These are phyloP conservation scores for Amphiprion ocellaris DNA, from an alignment of 2,113 vertebrate genomes.

Conservation along the genomic window DNA sequence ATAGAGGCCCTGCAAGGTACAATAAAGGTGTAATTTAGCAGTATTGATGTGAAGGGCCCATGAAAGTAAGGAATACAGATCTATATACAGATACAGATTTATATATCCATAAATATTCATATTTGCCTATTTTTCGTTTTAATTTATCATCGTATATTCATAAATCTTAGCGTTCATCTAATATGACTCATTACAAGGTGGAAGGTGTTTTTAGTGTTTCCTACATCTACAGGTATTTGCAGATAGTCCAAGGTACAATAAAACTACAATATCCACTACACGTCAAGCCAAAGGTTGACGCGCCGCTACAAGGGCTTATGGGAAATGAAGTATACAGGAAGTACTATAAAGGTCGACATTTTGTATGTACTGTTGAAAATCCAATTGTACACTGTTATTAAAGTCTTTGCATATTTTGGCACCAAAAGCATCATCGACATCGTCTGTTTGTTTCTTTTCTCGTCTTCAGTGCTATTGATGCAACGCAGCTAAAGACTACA, in stretches of 20 bases:
- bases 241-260: neutral
- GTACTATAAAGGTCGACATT: too few species aligned
- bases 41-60: too few species aligned
- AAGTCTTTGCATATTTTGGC: neutral
- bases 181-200: neutral
- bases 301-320: conserved; percentile 19
- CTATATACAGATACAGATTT: too few species aligned
- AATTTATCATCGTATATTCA: neutral
- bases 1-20: too few species aligned
- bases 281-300: neutral
- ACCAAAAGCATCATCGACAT: neutral
- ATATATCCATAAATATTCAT: too few species aligned
- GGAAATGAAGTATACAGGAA: conserved; percentile 51
- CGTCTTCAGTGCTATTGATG: fast-evolving
- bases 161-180: neutral
- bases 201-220: neutral
- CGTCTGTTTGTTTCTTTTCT: neutral
- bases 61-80: too few species aligned
- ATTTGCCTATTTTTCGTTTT: too few species aligned
- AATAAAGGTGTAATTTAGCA: too few species aligned
- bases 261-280: conserved; percentile 47
- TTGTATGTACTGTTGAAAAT: fast-evolving
- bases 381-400: neutral
- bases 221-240: neutral
- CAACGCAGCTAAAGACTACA: conserved; percentile 64